Evolutionary conservation across 2,113 vertebrate species (phyloP).

Genomic region (Bubo scandiacus): DNA sequence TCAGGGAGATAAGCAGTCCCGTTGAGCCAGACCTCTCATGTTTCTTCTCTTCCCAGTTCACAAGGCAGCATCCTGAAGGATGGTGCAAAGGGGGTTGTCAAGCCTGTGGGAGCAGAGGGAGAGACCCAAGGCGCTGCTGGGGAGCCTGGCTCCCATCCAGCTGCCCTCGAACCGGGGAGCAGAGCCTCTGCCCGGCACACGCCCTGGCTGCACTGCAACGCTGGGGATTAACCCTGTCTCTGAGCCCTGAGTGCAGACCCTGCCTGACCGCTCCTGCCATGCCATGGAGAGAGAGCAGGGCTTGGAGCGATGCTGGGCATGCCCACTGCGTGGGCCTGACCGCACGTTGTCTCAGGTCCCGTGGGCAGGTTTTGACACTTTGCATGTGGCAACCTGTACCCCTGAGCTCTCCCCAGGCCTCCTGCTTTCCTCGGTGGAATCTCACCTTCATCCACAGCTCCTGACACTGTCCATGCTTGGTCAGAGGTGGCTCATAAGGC

Average conservation of each 20-base stretch:
- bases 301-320: background rate
- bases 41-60: background rate
- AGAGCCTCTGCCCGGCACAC: background rate
- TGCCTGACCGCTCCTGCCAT: background rate
- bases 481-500: background rate
- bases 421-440: background rate
- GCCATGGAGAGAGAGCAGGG: background rate
- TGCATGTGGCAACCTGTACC: background rate
- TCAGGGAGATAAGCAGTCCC: background rate
- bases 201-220: background rate
- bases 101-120: background rate
- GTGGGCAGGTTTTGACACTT: background rate
- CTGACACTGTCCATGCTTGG: background rate
- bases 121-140: background rate
- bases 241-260: background rate
- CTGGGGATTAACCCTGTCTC: rapidly evolving
- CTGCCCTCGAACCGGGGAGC: rapidly evolving
- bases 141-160: background rate
- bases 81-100: rapidly evolving
- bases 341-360: background rate
- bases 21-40: background rate
- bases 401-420: background rate
- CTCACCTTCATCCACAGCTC: background rate
- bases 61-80: background rate
- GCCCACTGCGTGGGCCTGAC: background rate